These are phyloP conservation scores for Agapornis roseicollis DNA, from an alignment of 2,113 vertebrate genomes.

Conservation along the genomic window DNA sequence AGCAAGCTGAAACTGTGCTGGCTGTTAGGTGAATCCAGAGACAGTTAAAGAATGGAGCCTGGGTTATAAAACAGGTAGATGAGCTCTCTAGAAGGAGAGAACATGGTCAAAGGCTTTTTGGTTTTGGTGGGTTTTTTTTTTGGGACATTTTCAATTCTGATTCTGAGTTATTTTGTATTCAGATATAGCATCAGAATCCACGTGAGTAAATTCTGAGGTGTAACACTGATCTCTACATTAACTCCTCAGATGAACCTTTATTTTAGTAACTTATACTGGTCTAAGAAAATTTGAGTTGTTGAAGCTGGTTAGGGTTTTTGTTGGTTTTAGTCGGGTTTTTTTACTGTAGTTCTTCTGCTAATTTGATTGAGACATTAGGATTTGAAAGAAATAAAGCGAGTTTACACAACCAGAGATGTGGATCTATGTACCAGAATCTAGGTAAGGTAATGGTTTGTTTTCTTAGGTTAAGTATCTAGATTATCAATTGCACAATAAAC, in stretches of 20 bases:
- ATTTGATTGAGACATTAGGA: neutral
- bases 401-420: neutral
- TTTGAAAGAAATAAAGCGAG: neutral
- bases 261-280: neutral
- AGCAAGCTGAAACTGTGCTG: conserved; percentile 8
- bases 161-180: neutral
- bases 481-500: neutral
- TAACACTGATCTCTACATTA: neutral
- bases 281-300: neutral
- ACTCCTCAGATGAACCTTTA: neutral
- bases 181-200: neutral
- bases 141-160: neutral
- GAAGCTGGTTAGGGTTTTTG: neutral
- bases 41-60: neutral
- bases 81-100: neutral
- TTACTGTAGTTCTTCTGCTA: neutral
- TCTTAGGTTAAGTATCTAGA: neutral
- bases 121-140: neutral
- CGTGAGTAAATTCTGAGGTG: neutral
- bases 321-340: neutral
- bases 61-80: neutral
- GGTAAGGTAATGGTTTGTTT: neutral
- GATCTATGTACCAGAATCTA: neutral
- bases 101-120: neutral
- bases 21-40: neutral